Evolutionary conservation across 2,888 invertebrate species (phyloP), one percentile per base, ranked within the genome.

Genomic region (Cephus pygmeus): DNA sequence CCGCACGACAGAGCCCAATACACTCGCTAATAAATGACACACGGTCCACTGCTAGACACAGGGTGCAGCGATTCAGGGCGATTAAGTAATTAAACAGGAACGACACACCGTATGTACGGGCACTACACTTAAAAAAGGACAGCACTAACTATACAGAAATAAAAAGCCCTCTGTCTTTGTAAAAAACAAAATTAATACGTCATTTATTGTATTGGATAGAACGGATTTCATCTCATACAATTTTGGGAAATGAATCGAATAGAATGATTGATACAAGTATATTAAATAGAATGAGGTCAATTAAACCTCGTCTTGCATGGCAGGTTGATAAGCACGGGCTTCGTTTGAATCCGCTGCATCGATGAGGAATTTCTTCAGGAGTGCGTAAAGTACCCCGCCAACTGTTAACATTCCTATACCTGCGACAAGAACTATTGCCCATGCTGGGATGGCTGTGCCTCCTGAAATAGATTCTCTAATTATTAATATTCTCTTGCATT

Each of bases 381-480:
- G 91, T 0, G 94, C 92, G 86, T 95, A 97, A 0, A 96, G 88
- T 11, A 95, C 92, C 1, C 93, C 96, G 71, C 96, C 96, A n/a
- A 95, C 86, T 4, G 95, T 79, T 56, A 97, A 89, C 93, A 96
- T 95, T 73, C 93, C 94, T 15, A 96, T 90, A 34, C 95, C 96
- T 31, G 95, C 92, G 84, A 96, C 91, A 35, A 96, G 87, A 80
- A 95, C 94, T 79, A 96, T 94, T 0, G 95, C 95, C 96, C 96
- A 97, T 0, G 96, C 96, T 81, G 97, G 96, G 83, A 96, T 94
- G 12, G 94, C 93, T 77, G 94, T 94, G 75, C 95, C 94, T 91
- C 91, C 96, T 96, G 83, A 87, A 91, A 91, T 35, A 73, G 31
- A 69, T 69, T 74, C 33, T 34, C 33, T 76, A 75, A 23, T 73